Conservation (phyloP, 2,113 vertebrate genomes). For the Cottus gobio region DNA sequence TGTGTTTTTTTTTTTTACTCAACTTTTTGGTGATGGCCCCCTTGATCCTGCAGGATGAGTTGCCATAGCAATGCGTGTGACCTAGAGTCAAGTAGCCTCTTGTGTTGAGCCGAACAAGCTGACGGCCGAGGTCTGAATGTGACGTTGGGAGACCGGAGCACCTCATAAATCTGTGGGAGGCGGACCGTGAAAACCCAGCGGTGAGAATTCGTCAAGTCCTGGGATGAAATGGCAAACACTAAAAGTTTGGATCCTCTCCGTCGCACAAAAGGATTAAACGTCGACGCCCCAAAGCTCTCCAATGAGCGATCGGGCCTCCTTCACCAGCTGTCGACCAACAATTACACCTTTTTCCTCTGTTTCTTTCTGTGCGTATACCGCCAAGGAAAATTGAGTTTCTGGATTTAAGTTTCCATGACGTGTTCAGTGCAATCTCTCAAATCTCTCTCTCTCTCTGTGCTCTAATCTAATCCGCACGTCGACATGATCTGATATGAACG, state of each 20-base stretch:
- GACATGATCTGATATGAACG: background rate
- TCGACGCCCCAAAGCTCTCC: conserved; percentile 38
- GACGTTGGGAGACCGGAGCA: conserved; percentile 64
- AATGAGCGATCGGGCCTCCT: background rate
- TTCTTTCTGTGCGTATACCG: background rate
- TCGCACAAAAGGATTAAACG: conserved; percentile 29
- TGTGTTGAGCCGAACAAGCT: conserved; percentile 61
- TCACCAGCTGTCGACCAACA: conserved; percentile 25
- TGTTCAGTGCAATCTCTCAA: background rate
- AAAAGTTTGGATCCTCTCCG: conserved; percentile 32
- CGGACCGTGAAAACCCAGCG: conserved; percentile 62
- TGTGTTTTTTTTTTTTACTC: conserved; percentile 45
- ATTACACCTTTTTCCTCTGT: conserved; percentile 17
- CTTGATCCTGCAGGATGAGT: conserved; percentile 66
- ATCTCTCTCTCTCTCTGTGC: background rate
- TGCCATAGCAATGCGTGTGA: conserved; percentile 73
- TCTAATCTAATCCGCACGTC: background rate
- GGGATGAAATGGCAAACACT: conserved; percentile 54
- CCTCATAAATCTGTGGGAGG: conserved; percentile 65
- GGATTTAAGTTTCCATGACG: conserved; percentile 6
- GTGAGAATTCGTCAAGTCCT: conserved; percentile 63
- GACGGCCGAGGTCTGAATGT: conserved; percentile 70
- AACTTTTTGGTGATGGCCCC: conserved; percentile 57
- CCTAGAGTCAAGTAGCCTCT: conserved; percentile 76
- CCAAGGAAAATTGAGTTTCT: background rate